phyloP scores from a whole-genome alignment of 2,888 invertebrate genomes.

The Drosophila meridiana region DNA sequence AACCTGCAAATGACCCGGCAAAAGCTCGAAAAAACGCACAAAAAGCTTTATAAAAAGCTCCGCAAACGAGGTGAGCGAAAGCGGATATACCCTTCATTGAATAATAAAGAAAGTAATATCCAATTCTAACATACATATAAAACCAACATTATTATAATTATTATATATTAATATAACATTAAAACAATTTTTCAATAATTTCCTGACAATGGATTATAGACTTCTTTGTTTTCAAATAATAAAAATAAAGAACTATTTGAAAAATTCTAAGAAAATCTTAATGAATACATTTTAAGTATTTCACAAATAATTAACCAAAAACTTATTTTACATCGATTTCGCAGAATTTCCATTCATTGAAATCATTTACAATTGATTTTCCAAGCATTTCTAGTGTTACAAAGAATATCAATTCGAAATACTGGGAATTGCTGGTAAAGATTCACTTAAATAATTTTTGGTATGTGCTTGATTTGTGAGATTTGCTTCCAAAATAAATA shows the following conservation, averaged over 20 bases:
- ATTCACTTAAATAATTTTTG: not conserved
- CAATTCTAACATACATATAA: not conserved
- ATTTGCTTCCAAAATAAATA: slow-evolving; percentile 10
- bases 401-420: not conserved
- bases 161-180: no score
- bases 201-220: not conserved
- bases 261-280: not conserved
- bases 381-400: not conserved
- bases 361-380: not conserved
- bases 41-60: slow-evolving; percentile 6
- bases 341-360: slow-evolving; percentile 1
- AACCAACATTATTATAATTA: not conserved
- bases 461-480: not conserved
- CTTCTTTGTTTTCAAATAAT: not conserved
- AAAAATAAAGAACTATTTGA: not conserved
- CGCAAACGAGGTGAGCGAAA: not conserved
- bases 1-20: slow-evolving; percentile 48
- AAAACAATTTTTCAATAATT: not conserved
- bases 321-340: not conserved
- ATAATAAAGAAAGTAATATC: not conserved
- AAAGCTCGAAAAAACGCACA: slow-evolving; percentile 17
- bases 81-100: not conserved
- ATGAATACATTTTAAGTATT: not conserved
- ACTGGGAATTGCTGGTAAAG: not conserved
- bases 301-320: not conserved